Base-by-base conservation (phyloP, 2,113 vertebrate species). In the pig (Sus scrofa) region DNA sequence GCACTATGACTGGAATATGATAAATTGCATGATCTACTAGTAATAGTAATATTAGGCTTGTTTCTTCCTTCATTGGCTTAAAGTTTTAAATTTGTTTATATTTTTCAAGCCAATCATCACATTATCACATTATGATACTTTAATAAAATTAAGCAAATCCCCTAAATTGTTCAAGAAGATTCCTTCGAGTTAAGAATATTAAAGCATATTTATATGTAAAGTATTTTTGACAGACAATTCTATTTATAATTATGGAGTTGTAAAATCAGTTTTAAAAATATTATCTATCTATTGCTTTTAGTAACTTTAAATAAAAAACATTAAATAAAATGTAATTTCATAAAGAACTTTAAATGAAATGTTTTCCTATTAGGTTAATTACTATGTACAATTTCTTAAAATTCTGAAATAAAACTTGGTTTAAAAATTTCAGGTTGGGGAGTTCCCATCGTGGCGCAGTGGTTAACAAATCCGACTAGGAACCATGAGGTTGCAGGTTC, bases 141-240 rank as follows among this genome's bases (percentile, higher is more conserved):
- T 71, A 93, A 30, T n/a, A 67, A 89, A 30, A 75, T 9, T 32
- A 77, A 75, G 20, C 24, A 94, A 95, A 92, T 60, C 13, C 39
- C 24, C 84, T 81, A 87, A 91, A 95, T 93, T 87, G 81, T 81
- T 86, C 12, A 92, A 83, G 44, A 27, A 91, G 30, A 81, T 81
- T 88, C 58, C 30, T 81, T 73, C 18, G 34, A 86, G 52, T 44
- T 44, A 58, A 58, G 68, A 82, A 83, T 71, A 63, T 62, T 65
- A 75, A 82, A 24, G 44, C 14, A 89, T 81, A 86, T 68, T 79
- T 7, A 62, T 34, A 70, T 39, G 16, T 84, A 54, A 90, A 79
- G 78, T 62, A 93, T 60, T 92, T 95, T 81, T 58, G 11, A 54
- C 34, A 54, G 74, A 81, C 6, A 97, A 89, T 74, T 93, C 32